phyloP scores from a whole-genome alignment of 2,888 invertebrate genomes.

The Cabera pusaria region DNA sequence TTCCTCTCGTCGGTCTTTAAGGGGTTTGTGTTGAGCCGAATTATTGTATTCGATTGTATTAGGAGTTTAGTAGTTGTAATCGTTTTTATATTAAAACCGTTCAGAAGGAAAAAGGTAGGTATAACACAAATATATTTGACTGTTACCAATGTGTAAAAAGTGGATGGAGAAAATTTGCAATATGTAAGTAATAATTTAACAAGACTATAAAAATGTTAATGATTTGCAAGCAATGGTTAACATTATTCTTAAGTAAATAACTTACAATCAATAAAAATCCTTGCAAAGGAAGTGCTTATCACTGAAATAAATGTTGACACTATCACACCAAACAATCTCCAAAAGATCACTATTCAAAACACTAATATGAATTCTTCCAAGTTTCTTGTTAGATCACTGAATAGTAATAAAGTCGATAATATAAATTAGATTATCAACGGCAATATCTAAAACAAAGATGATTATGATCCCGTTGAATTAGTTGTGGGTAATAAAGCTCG shows the following conservation, averaged over 20 bases:
- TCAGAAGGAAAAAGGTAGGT: too few species aligned
- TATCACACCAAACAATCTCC: slow-evolving; percentile 64
- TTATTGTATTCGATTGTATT: slow-evolving; percentile 11
- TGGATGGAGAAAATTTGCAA: too few species aligned
- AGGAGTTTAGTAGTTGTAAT: neutral
- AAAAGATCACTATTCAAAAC: slow-evolving; percentile 54
- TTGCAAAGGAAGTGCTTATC: slow-evolving; percentile 41
- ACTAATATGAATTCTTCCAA: slow-evolving; percentile 58
- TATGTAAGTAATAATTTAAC: too few species aligned
- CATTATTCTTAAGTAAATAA: too few species aligned
- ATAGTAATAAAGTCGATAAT: slow-evolving; percentile 33
- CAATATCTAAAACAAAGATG: slow-evolving; percentile 41
- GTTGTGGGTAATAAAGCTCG: slow-evolving; percentile 53
- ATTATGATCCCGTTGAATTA: slow-evolving; percentile 49
- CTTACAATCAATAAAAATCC: slow-evolving; percentile 65
- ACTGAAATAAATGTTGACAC: slow-evolving; percentile 64
- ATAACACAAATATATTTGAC: too few species aligned
- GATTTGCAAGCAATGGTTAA: too few species aligned
- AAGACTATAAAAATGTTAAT: too few species aligned
- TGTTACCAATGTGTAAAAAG: too few species aligned
- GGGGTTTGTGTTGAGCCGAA: slow-evolving; percentile 56
- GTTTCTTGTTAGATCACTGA: slow-evolving; percentile 68
- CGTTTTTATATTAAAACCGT: slow-evolving; percentile 8
- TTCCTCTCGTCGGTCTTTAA: slow-evolving; percentile 68
- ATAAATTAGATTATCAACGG: slow-evolving; percentile 38